Evolutionary conservation across 2,888 invertebrate species (phyloP), one percentile per base, ranked within the genome.

Genomic region (Eilema caniola): DNA sequence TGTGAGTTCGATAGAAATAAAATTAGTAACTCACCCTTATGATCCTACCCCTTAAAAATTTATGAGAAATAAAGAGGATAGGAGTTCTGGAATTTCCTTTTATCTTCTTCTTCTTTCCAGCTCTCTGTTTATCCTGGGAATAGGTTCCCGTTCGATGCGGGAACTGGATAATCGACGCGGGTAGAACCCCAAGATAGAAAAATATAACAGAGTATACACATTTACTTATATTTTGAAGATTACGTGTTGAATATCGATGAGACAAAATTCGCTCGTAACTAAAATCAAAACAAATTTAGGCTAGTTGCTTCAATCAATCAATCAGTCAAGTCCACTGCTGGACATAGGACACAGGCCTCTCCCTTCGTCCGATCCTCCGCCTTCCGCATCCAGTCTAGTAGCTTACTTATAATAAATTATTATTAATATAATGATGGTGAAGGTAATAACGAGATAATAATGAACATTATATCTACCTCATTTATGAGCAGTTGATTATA

Each of bases 401-500:
- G 23, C 23, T 14, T 24, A 24, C 10, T 33, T 23, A 23, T 62
- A 4, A n/a, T 23, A 24, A 37, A 16, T 37, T n/a, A 53, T 53
- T 47, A 64, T 64, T 47, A 41, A 11, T 25, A 63, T 25, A n/a
- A 64, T 47, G 28, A 31, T 28, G 64, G 25, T 25, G 20, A 25
- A 61, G 31, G 23, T 65, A 33, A 56, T 24, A 47, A 59, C 24
- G 31, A 66, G 24, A 66, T 57, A 56, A 66, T 56, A 14, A 47
- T 47, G 31, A 12, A 14, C 16, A 57, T n/a, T 31, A 47, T 47
- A 63, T n/a, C 47, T 59, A 59, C 59, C 66, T 66, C 59, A 37
- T 60, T 66, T 59, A 25, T 28, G 37, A 59, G 41, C 41, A n/a
- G 59, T 66, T 66, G 33, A 37, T 66, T 33, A 66, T 66, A 66